Evolutionary conservation across 2,888 invertebrate genomes (phyloP).

Genomic region (Eudemis profundana): DNA sequence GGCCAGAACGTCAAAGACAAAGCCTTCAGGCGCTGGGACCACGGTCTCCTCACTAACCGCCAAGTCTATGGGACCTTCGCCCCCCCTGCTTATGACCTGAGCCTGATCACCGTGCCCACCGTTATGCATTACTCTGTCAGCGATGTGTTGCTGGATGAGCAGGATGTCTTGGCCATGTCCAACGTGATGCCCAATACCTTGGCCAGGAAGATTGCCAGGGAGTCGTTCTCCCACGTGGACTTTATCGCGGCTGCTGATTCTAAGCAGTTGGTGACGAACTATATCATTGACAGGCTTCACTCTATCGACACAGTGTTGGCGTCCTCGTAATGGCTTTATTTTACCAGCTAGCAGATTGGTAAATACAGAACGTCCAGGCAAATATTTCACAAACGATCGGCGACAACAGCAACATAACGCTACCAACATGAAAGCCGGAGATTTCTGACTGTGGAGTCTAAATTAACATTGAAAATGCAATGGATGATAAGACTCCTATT

Average conservation of each 20-base stretch:
- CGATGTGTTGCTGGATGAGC: slow-evolving; percentile 50
- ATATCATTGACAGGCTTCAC: slow-evolving; percentile 46
- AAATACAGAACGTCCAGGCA: not conserved
- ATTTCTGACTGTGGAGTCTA: too few species aligned
- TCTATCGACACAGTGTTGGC: not conserved
- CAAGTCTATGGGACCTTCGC: slow-evolving; percentile 45
- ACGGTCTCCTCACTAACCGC: slow-evolving; percentile 47
- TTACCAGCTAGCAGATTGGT: not conserved
- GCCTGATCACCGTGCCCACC: slow-evolving; percentile 47
- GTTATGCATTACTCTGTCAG: slow-evolving; percentile 52
- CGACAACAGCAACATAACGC: too few species aligned
- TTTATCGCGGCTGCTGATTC: slow-evolving; percentile 48
- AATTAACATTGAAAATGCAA: too few species aligned
- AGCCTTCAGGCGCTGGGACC: slow-evolving; percentile 52
- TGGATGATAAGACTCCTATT: too few species aligned
- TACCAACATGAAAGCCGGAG: too few species aligned
- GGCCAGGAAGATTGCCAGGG: slow-evolving; percentile 48
- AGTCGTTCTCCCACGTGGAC: slow-evolving; percentile 49
- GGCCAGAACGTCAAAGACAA: slow-evolving; percentile 53
- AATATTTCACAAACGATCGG: not conserved
- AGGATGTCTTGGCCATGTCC: slow-evolving; percentile 52
- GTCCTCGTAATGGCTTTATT: not conserved
- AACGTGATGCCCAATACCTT: slow-evolving; percentile 48
- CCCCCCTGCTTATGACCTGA: slow-evolving; percentile 48
- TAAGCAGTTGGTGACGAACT: slow-evolving; percentile 50